Percentiles rank a stretch among this genome's conserved stretches.
Conservation (phyloP, 2,113 vertebrate genomes). For the Ia io region DNA sequence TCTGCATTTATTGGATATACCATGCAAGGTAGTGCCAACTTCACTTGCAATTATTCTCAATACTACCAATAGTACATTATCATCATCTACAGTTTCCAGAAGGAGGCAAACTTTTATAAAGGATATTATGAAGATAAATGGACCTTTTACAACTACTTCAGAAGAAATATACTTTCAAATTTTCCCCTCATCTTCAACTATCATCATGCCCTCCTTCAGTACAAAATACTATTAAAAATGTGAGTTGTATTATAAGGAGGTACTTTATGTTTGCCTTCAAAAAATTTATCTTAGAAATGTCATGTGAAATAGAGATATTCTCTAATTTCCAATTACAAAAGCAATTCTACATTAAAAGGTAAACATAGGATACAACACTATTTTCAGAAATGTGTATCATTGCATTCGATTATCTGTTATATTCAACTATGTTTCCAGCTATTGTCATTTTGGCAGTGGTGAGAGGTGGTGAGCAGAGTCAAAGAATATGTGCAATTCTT, state of each 20-base stretch:
- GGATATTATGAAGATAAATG: neutral
- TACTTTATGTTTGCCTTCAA: neutral
- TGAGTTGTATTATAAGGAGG: neutral
- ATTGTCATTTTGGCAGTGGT: neutral
- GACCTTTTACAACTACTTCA: neutral
- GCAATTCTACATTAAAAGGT: neutral
- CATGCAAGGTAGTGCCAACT: neutral
- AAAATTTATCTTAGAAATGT: neutral
- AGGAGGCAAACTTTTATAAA: neutral
- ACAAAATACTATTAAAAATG: neutral
- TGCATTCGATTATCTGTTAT: neutral
- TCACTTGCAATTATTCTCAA: neutral
- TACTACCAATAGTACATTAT: neutral
- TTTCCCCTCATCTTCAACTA: neutral
- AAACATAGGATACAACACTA: neutral
- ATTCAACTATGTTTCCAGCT: neutral
- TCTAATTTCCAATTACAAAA: neutral
- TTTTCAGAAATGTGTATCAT: neutral
- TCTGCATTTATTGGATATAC: neutral
- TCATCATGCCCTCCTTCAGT: neutral
- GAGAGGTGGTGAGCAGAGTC: neutral
- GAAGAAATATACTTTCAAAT: slow-evolving; percentile 17
- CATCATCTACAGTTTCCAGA: neutral
- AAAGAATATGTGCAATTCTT: neutral
- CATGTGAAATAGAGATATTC: neutral